A percentile compares a stretch with the other conserved stretches of the same genome.
phyloP scores from a whole-genome alignment of 2,888 invertebrate species.

The Acanthoscelides obtectus region DNA sequence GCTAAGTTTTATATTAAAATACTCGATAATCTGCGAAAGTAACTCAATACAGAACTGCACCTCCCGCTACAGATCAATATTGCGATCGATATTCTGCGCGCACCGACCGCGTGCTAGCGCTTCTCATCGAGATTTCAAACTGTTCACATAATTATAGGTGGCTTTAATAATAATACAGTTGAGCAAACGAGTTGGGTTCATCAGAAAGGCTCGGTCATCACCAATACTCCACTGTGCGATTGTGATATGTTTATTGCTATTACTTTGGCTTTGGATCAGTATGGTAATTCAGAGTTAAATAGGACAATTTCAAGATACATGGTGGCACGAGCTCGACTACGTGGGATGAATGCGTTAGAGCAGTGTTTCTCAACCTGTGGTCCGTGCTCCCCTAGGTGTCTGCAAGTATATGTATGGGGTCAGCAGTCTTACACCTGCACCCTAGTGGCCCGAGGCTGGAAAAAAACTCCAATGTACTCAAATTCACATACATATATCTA shows the following conservation, averaged over 20 bases:
- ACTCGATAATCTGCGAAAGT: too few species aligned
- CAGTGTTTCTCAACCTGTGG: too few species aligned
- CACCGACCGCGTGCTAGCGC: not conserved
- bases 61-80: not conserved
- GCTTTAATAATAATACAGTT: slow-evolving; percentile 2
- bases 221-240: slow-evolving; percentile 10
- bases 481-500: too few species aligned
- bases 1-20: too few species aligned
- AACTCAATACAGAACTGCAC: not conserved
- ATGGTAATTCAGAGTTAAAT: slow-evolving; percentile 14
- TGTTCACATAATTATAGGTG: slow-evolving; percentile 2
- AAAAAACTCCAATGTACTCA: too few species aligned
- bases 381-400: too few species aligned
- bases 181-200: not conserved
- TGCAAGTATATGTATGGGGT: too few species aligned
- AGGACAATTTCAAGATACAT: not conserved
- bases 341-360: too few species aligned
- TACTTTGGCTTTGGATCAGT: slow-evolving; percentile 14
- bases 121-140: slow-evolving; percentile 1
- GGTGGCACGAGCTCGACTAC: not conserved
- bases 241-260: slow-evolving; percentile 9
- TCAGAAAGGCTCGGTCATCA: slow-evolving; percentile 3
- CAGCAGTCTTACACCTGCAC: too few species aligned
- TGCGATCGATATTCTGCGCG: not conserved
- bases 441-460: too few species aligned